Conservation (phyloP, 2,888 invertebrate species). For the Melanchra persicariae region DNA sequence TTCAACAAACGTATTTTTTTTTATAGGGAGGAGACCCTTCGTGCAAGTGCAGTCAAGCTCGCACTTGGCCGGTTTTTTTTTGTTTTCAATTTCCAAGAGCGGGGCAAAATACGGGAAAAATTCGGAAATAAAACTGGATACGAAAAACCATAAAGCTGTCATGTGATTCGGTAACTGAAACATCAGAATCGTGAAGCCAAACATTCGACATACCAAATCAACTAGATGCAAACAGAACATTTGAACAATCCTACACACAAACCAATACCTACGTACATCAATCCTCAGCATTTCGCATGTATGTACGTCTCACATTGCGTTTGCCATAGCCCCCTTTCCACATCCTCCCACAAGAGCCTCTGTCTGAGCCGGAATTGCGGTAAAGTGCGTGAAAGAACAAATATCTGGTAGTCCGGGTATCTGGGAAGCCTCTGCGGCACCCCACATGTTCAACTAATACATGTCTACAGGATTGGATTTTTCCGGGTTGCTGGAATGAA, state of each 20-base stretch:
- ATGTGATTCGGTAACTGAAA: background rate
- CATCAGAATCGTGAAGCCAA: background rate
- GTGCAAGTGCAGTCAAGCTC: no score
- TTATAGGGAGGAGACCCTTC: no score
- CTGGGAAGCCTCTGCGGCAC: conserved; percentile 29
- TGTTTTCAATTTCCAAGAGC: no score
- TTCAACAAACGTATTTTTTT: no score
- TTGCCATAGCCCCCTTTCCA: conserved; percentile 18
- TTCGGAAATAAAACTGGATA: no score
- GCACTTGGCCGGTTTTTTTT: no score
- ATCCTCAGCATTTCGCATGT: conserved; percentile 18
- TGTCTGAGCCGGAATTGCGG: conserved; percentile 57
- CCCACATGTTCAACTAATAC: conserved; percentile 40
- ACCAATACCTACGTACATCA: background rate
- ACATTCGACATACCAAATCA: background rate
- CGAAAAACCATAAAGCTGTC: no score
- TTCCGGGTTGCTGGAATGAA: conserved; percentile 35
- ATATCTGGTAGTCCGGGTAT: conserved; percentile 52
- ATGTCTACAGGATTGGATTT: conserved; percentile 34
- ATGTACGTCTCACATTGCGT: conserved; percentile 29
- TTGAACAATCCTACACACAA: background rate
- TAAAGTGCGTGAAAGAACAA: conserved; percentile 55
- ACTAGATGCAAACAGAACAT: background rate
- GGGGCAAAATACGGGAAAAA: no score
- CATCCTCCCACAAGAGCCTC: conserved; percentile 37